Conservation (phyloP, 2,113 vertebrate species). For the Gymnobelideus leadbeateri region DNA sequence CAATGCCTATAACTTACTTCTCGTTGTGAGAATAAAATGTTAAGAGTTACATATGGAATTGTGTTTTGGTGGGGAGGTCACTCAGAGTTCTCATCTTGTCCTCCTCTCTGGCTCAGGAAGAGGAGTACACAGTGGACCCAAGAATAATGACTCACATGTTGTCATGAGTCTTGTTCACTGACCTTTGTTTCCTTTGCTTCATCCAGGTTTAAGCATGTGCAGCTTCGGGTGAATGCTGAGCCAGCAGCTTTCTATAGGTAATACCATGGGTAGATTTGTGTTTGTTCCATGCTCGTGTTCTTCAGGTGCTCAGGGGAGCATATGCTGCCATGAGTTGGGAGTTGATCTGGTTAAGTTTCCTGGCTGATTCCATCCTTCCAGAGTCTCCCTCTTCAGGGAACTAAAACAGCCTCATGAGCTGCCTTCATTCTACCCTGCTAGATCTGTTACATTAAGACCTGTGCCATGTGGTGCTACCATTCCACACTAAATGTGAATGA, state of each 20-base stretch:
- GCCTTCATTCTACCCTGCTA: neutral
- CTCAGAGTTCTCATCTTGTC: neutral
- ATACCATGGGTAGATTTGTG: constrained; percentile 50
- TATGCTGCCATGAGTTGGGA: neutral
- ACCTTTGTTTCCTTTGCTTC: constrained; percentile 24
- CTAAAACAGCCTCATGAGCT: neutral
- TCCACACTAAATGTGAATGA: neutral
- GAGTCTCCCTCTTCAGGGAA: neutral
- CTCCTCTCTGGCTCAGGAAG: neutral
- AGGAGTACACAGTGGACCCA: neutral
- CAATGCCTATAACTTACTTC: neutral
- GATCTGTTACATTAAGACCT: neutral
- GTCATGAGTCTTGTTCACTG: neutral
- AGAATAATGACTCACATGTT: fast-evolving
- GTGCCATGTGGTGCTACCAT: neutral
- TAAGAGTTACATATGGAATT: neutral
- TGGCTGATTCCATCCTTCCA: neutral
- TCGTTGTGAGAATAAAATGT: neutral
- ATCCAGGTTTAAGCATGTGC: constrained; percentile 97
- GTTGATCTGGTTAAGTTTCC: neutral
- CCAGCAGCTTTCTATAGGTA: constrained; percentile 97
- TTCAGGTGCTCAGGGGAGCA: neutral
- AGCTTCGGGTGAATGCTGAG: constrained; percentile 96
- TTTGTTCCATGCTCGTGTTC: neutral
- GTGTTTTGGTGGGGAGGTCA: neutral